Percentiles rank a stretch among this genome's conserved stretches.
Conservation (phyloP, 2,888 invertebrate species). For the Hydriomena furcata region DNA sequence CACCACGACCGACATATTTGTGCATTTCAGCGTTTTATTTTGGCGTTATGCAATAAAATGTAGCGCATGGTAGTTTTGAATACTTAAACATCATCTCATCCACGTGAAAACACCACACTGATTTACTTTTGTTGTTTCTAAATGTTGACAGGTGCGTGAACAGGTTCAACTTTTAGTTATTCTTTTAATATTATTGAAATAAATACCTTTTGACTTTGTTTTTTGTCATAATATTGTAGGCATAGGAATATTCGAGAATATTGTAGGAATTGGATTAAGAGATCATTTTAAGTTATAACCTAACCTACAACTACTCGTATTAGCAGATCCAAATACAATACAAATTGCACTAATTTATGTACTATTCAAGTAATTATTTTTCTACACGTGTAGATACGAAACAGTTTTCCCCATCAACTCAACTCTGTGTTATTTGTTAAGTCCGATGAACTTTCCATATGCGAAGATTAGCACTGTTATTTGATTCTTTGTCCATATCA, state of each 20-base stretch:
- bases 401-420: neutral
- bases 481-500: slow-evolving; percentile 43
- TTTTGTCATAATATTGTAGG: too few relatives aligned
- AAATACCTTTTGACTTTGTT: too few relatives aligned
- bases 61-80: slow-evolving; percentile 47
- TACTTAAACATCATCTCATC: slow-evolving; percentile 30
- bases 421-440: slow-evolving; percentile 23
- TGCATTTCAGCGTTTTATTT: slow-evolving; percentile 54
- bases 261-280: too few relatives aligned
- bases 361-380: too few relatives aligned
- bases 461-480: slow-evolving; percentile 35
- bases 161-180: too few relatives aligned
- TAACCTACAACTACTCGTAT: too few relatives aligned
- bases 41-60: slow-evolving; percentile 63
- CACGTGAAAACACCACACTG: neutral
- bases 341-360: too few relatives aligned
- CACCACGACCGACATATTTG: slow-evolving; percentile 63
- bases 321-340: too few relatives aligned
- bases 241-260: too few relatives aligned
- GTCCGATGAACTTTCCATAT: slow-evolving; percentile 39
- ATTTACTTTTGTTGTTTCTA: neutral
- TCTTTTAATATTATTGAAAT: too few relatives aligned
- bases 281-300: too few relatives aligned
- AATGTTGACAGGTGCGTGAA: too few relatives aligned
- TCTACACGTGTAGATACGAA: neutral